Percentiles rank a stretch among this genome's conserved stretches.
Conservation (phyloP, 2,113 vertebrate genomes). For the Passerina amoena region DNA sequence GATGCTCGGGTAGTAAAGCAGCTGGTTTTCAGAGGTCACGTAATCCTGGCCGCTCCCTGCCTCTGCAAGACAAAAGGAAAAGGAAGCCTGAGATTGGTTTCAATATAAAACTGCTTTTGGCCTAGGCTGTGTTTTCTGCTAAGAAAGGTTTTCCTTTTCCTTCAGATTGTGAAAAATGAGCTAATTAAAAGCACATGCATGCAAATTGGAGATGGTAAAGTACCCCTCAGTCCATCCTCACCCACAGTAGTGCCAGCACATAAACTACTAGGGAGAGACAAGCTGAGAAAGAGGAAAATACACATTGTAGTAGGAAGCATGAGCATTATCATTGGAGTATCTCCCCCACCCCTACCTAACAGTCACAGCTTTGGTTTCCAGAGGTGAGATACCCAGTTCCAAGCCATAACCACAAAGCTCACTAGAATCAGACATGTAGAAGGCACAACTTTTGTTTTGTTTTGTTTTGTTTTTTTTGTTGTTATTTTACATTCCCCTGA, state of each 20-base stretch:
- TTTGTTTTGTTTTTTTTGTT: not conserved
- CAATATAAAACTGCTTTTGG: not conserved
- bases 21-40: slow-evolving; percentile 89
- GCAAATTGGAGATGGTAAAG: not conserved
- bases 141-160: not conserved
- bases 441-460: not conserved
- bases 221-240: not conserved
- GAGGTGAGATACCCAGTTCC: not conserved
- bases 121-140: not conserved
- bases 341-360: not conserved
- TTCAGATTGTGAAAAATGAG: not conserved
- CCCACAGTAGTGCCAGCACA: rapidly evolving
- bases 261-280: not conserved
- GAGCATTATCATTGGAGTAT: not conserved
- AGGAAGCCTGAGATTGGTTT: not conserved
- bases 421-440: not conserved
- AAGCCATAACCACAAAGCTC: not conserved
- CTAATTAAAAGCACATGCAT: not conserved
- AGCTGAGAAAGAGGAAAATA: not conserved
- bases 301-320: rapidly evolving
- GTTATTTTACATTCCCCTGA: not conserved
- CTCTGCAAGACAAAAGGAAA: slow-evolving; percentile 73
- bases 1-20: slow-evolving; percentile 94
- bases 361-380: not conserved
- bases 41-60: slow-evolving; percentile 87